phyloP scores from a whole-genome alignment of 2,797 vertebrate genomes.

The Sternarchorhynchus goeldii region DNA sequence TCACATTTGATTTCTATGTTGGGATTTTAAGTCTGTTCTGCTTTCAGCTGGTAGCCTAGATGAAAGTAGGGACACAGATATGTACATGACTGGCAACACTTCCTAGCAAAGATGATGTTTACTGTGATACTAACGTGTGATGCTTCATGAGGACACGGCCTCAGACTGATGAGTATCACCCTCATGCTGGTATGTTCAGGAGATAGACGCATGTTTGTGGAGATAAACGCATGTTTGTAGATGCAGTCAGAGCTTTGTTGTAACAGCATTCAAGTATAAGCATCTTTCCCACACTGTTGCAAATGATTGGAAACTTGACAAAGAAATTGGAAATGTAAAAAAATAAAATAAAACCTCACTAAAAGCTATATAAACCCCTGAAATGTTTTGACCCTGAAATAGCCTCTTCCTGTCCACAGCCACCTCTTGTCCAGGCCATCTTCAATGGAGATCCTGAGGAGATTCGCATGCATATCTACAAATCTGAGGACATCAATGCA shows the following conservation, averaged over 20 bases:
- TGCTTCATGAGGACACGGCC: conserved; percentile 18
- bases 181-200: conserved; percentile 26
- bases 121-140: not conserved
- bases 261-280: not conserved
- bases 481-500: conserved; percentile 95
- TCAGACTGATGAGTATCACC: conserved; percentile 41
- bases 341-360: too few relatives aligned
- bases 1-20: not conserved
- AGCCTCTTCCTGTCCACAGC: conserved; percentile 70
- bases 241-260: not conserved
- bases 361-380: not conserved
- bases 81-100: not conserved
- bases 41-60: not conserved
- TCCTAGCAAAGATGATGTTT: conserved; percentile 20
- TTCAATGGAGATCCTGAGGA: conserved; percentile 96
- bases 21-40: not conserved
- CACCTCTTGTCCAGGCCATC: conserved; percentile 93
- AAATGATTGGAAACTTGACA: too few relatives aligned
- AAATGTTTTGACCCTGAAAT: not conserved
- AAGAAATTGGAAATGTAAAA: too few relatives aligned
- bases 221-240: not conserved
- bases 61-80: not conserved
- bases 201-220: not conserved
- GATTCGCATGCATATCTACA: conserved; percentile 94
- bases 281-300: too few relatives aligned